Evolutionary conservation across 2,113 vertebrate species (phyloP).

Genomic region (Pungitius pungitius): DNA sequence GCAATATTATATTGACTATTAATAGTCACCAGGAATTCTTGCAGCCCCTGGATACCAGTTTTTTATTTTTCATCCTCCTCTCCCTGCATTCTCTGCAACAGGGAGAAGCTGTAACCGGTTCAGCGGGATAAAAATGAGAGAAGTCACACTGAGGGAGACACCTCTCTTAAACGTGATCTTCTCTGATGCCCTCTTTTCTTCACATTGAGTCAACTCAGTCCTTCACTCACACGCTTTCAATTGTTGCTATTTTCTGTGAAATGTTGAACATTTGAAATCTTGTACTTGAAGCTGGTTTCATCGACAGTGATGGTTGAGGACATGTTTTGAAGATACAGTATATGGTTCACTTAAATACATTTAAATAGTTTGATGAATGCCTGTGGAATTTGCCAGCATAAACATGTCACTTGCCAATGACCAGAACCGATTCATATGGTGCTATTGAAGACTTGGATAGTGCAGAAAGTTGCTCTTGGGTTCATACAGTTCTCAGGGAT

Average conservation of each 20-base stretch:
- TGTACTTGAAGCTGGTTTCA: background rate
- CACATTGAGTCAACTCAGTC: background rate
- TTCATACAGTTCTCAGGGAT: background rate
- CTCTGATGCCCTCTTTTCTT: conserved; percentile 1
- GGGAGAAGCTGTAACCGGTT: conserved; percentile 2
- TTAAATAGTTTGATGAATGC: no score
- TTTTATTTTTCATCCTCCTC: background rate
- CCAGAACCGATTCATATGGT: background rate
- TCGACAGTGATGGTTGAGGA: background rate
- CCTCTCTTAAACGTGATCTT: conserved; percentile 14
- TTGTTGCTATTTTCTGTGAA: background rate
- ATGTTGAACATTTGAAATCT: background rate
- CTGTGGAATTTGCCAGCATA: background rate
- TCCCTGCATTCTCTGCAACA: background rate
- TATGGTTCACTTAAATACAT: no score
- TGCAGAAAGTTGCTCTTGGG: background rate
- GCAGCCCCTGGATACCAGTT: conserved; percentile 1
- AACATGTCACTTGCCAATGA: background rate
- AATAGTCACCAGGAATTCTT: no score
- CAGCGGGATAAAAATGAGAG: conserved; percentile 21
- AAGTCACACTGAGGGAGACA: conserved; percentile 7
- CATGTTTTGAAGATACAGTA: background rate
- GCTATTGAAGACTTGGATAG: background rate
- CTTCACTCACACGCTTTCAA: background rate
- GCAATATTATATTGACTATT: no score